Evolutionary conservation across 2,113 vertebrate genomes (phyloP).

Genomic region (Odontesthes bonariensis): DNA sequence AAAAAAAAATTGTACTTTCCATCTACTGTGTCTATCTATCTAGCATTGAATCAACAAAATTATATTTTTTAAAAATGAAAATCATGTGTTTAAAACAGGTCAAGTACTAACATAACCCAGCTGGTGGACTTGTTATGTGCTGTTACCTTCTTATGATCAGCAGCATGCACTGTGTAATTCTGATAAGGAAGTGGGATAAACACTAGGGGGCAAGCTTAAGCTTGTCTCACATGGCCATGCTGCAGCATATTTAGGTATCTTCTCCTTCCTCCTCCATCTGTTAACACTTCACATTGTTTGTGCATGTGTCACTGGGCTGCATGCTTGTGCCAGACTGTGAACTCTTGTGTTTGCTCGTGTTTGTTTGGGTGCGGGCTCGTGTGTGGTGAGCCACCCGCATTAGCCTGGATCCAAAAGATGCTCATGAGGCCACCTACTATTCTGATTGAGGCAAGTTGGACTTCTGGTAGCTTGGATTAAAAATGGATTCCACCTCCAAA

Average conservation of each 20-base stretch:
- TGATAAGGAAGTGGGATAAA: constrained; percentile 54
- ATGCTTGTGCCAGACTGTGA: constrained; percentile 27
- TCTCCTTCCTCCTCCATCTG: constrained; percentile 26
- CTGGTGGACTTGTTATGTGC: background rate
- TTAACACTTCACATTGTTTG: constrained; percentile 9
- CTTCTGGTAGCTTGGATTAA: constrained; percentile 57
- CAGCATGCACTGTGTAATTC: constrained; percentile 33
- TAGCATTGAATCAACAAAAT: background rate
- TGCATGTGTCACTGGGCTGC: constrained; percentile 7
- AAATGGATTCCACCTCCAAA: constrained; percentile 52
- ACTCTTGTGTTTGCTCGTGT: constrained; percentile 17
- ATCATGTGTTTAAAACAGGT: background rate
- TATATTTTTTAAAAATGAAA: background rate
- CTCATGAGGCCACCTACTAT: constrained; percentile 47
- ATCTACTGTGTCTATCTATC: background rate
- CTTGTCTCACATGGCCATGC: constrained; percentile 61
- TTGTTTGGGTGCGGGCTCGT: constrained; percentile 38
- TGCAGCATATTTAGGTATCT: constrained; percentile 39
- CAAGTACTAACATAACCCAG: background rate
- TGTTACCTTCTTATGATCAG: constrained; percentile 3
- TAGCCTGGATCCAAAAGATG: constrained; percentile 56
- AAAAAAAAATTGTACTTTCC: background rate
- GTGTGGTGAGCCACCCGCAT: constrained; percentile 32
- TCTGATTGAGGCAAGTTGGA: constrained; percentile 48
- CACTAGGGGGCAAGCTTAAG: constrained; percentile 85